Conservation (phyloP, 2,797 vertebrate genomes). For the Chelonia mydas region DNA sequence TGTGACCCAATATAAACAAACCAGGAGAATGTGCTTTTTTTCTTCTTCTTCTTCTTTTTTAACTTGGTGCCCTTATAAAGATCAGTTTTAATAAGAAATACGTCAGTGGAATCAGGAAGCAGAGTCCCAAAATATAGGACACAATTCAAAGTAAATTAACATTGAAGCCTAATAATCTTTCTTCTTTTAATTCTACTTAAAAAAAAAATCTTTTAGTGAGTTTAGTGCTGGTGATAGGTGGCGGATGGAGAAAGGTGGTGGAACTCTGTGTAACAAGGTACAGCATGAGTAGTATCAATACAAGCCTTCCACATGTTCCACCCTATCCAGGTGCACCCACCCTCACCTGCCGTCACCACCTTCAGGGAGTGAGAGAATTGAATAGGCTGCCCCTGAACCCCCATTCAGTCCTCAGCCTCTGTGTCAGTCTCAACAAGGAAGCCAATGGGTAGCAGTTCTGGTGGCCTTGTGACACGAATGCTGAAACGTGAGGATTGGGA, state of each 20-base stretch:
- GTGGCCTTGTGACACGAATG: background rate
- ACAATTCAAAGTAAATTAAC: background rate
- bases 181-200: slow-evolving; percentile 13
- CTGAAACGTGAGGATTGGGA: background rate
- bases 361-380: background rate
- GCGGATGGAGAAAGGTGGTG: background rate
- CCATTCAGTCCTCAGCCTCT: background rate
- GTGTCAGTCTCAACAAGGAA: background rate
- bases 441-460: background rate
- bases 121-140: background rate
- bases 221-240: slow-evolving; percentile 6
- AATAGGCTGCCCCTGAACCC: background rate
- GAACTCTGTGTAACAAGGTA: background rate
- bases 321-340: background rate
- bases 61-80: slow-evolving; percentile 46
- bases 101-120: slow-evolving; percentile 38
- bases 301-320: background rate
- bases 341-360: background rate
- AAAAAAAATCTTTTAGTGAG: background rate
- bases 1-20: slow-evolving; percentile 67
- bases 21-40: slow-evolving; percentile 6
- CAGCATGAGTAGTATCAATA: background rate
- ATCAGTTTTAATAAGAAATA: slow-evolving; percentile 26
- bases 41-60: background rate
- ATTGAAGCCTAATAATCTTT: background rate